A percentile compares a stretch with the other conserved stretches of the same genome.
Conservation (phyloP, 1,140 invertebrate species). For the Conopomorpha cramerella region DNA sequence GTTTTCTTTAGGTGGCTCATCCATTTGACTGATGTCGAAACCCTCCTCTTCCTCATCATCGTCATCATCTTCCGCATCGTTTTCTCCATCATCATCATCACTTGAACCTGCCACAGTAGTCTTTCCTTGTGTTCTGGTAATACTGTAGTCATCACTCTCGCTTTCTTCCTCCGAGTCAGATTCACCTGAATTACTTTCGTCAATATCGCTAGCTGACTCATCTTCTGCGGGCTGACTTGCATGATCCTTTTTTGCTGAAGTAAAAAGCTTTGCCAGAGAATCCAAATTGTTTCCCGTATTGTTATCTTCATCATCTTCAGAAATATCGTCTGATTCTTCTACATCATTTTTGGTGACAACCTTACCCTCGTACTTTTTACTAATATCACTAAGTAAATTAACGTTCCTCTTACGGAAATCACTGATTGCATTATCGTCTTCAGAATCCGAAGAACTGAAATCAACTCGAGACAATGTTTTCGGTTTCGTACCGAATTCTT, state of each 20-base stretch:
- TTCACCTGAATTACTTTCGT: neutral
- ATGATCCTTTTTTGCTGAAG: too few relatives aligned
- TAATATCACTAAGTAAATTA: slow-evolving; percentile 68
- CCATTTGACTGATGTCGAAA: slow-evolving; percentile 50
- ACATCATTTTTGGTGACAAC: slow-evolving; percentile 60
- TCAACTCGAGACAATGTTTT: slow-evolving; percentile 49
- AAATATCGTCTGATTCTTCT: slow-evolving; percentile 15
- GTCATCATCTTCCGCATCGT: slow-evolving; percentile 22
- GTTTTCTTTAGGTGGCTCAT: slow-evolving; percentile 39
- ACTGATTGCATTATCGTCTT: slow-evolving; percentile 63
- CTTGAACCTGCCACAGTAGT: neutral
- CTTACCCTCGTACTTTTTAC: slow-evolving; percentile 74
- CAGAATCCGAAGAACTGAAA: slow-evolving; percentile 56
- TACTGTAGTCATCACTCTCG: slow-evolving; percentile 11
- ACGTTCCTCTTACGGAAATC: slow-evolving; percentile 68
- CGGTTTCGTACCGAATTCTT: slow-evolving; percentile 56
- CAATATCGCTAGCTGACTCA: neutral
- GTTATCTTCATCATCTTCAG: slow-evolving; percentile 10
- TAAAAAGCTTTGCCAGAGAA: too few relatives aligned
- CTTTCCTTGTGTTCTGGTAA: slow-evolving; percentile 8
- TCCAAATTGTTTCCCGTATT: neutral
- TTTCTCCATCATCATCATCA: slow-evolving; percentile 14
- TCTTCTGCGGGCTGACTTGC: neutral
- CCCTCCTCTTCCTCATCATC: slow-evolving; percentile 37
- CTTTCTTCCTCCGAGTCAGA: slow-evolving; percentile 2